Conservation (phyloP, 2,888 invertebrate species). For the Endomychus coccineus region DNA sequence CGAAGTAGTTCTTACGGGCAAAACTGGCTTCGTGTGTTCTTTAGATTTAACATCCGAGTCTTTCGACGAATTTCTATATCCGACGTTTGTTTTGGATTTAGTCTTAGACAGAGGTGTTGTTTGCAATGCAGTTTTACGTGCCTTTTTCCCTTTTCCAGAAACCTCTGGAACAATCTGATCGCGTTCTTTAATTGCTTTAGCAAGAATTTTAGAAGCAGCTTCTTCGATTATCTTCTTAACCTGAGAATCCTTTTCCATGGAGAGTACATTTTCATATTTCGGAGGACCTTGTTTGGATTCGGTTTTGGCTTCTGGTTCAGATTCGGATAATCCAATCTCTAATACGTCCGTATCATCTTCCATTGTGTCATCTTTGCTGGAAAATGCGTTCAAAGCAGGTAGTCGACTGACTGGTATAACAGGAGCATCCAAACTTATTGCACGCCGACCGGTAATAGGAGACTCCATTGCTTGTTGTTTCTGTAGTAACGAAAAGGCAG, state of each 20-base stretch:
- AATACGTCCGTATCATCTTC: conserved; percentile 49
- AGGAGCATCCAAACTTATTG: conserved; percentile 78
- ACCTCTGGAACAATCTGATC: conserved; percentile 44
- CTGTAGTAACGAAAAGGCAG: conserved; percentile 65
- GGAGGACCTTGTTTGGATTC: conserved; percentile 22
- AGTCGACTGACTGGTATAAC: conserved; percentile 72
- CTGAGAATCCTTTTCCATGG: conserved; percentile 22
- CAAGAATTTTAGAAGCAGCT: conserved; percentile 30
- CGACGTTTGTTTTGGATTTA: conserved; percentile 14
- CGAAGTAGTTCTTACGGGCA: conserved; percentile 19
- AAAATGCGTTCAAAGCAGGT: conserved; percentile 78
- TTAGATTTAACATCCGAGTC: conserved; percentile 13
- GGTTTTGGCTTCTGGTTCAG: conserved; percentile 24
- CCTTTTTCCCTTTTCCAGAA: conserved; percentile 29
- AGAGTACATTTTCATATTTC: conserved; percentile 26
- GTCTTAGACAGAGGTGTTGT: conserved; percentile 18
- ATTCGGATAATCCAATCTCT: conserved; percentile 28
- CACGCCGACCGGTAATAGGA: conserved; percentile 65
- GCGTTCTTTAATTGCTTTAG: conserved; percentile 35
- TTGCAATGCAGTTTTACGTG: conserved; percentile 23
- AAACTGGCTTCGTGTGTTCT: conserved; percentile 17
- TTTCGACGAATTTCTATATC: conserved; percentile 15
- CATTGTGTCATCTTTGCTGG: conserved; percentile 82
- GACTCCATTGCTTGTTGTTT: conserved; percentile 71
- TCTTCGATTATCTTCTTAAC: conserved; percentile 47